phyloP scores from a whole-genome alignment of 2,888 invertebrate genomes.

The Synergus umbraculus region DNA sequence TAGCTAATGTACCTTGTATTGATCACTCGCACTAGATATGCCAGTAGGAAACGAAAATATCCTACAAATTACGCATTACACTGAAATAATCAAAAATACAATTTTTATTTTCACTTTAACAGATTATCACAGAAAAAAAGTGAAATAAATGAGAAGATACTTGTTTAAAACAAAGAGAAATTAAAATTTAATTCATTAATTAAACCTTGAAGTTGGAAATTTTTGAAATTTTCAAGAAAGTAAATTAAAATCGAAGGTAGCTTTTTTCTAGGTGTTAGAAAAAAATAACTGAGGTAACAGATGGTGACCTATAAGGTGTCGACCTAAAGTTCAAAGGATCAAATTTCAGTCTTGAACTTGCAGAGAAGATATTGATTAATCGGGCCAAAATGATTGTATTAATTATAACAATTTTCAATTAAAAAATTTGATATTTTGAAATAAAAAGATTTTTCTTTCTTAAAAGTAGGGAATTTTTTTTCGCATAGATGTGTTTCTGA shows the following conservation, averaged over 20 bases:
- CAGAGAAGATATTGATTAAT: not conserved
- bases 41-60: not conserved
- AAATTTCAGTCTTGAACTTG: not conserved
- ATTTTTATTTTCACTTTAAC: not conserved
- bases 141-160: too few relatives aligned
- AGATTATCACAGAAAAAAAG: too few relatives aligned
- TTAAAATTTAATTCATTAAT: not conserved
- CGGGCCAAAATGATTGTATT: not conserved
- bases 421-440: not conserved
- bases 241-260: not conserved
- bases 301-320: conserved; percentile 44
- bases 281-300: conserved; percentile 31
- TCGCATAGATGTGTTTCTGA: not conserved
- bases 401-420: not conserved
- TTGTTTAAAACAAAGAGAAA: too few relatives aligned
- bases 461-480: too few relatives aligned
- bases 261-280: too few relatives aligned
- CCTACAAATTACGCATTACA: not conserved
- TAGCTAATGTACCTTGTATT: conserved; percentile 4
- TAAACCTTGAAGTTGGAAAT: not conserved
- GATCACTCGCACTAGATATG: not conserved
- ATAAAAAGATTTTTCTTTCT: not conserved
- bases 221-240: not conserved
- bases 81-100: not conserved
- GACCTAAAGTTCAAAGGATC: conserved; percentile 30